Conservation (phyloP, 2,888 invertebrate genomes). For the Rhagium mordax region DNA sequence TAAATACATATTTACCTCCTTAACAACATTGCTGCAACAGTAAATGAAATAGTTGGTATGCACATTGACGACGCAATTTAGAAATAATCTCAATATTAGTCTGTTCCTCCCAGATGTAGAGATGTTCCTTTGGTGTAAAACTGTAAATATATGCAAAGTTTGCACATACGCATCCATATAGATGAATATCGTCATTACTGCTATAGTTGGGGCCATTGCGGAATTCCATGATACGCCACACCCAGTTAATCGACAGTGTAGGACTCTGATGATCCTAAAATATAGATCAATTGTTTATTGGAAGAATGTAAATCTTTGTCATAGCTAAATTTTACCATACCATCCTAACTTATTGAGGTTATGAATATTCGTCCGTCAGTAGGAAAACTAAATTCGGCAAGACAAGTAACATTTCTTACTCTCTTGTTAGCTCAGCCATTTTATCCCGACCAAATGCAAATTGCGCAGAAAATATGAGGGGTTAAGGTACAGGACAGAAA, state of each 20-base stretch:
- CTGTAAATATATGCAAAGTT: constrained; percentile 12
- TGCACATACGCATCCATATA: neutral
- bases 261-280: constrained; percentile 7
- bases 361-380: no score
- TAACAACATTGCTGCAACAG: neutral
- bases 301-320: no score
- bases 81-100: neutral
- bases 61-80: neutral
- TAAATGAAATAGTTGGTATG: neutral
- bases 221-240: neutral
- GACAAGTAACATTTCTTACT: no score
- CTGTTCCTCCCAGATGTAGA: neutral
- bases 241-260: neutral
- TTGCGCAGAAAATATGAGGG: no score
- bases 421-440: no score
- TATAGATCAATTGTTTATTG: no score
- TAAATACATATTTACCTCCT: constrained; percentile 23
- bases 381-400: no score
- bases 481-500: no score
- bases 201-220: neutral
- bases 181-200: neutral
- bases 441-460: no score
- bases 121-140: neutral
- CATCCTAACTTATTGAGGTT: no score
- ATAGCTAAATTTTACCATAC: no score